Base-by-base conservation (phyloP, 2,888 invertebrate genomes). In the Zootermopsis nevadensis region DNA sequence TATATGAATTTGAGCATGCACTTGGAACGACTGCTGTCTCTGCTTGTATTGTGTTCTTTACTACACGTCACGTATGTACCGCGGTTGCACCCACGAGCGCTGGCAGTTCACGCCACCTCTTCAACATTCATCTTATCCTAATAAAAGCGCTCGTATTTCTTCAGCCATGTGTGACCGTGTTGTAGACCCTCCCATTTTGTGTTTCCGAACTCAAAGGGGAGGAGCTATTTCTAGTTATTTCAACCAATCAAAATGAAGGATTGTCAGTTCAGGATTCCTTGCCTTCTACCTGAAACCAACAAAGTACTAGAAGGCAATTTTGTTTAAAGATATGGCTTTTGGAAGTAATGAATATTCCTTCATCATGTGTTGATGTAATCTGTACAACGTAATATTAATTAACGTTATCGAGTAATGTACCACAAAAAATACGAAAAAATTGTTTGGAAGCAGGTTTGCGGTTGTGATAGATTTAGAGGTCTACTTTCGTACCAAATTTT, bases 151-250 rank as follows among this genome's bases (percentile, higher is more conserved):
- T 84, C 86, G 85, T 72, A 81, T 86, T 85, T 85, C 86, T 84
- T 81, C 86, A 86, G 85, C 86, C 86, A 86, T 85, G 86, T 86
- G 86, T 86, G 86, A 86, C 86, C 76, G 74, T 77, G 30, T 76
- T 30, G 77, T 8, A 77, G 22, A 27, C 42, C 38, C n/a, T 15
- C 38, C 27, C 76, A 12, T 76, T 76, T n/a, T 38, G 30, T 31
- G 35, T 35, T 24, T 22, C 12, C 0, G 10, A 22, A 27, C 24
- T 27, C 12, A 48, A 48, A 10, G 27, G 35, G 53, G 48, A 42
- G 77, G 77, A 31, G 42, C 30, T 22, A 77, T 19, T 42, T 22
- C 55, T 1, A 19, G 19, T 27, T 30, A 3, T n/a, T 0, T 0
- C 1, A 30, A 31, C 69, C 69, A 69, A 69, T 69, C 69, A 60